These are phyloP conservation scores for Typhlomys cinereus DNA, from an alignment of 2,113 vertebrate species.

Conservation along the genomic window DNA sequence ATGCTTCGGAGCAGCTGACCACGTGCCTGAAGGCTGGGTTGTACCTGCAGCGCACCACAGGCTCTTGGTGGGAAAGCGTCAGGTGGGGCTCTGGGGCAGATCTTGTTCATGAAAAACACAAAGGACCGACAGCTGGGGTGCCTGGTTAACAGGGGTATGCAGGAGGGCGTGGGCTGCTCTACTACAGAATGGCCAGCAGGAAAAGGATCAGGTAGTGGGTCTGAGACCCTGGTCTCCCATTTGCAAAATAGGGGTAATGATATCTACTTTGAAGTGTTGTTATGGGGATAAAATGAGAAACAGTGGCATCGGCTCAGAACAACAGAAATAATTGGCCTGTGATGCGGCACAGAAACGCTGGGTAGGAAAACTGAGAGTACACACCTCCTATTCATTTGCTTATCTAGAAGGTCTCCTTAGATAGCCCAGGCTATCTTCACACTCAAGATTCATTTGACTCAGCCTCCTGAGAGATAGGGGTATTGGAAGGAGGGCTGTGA, in stretches of 20 bases:
- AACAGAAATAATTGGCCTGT: fast-evolving
- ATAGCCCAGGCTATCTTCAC: not conserved
- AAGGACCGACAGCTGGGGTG: not conserved
- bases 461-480: not conserved
- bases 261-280: not conserved
- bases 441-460: not conserved
- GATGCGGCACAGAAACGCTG: not conserved
- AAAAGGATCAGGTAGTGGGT: not conserved
- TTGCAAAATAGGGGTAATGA: not conserved
- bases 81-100: constrained; percentile 68
- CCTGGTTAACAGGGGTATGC: fast-evolving
- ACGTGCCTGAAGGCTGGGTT: constrained; percentile 86
- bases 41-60: constrained; percentile 86
- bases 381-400: not conserved
- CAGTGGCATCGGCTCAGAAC: not conserved
- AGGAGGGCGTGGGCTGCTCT: fast-evolving
- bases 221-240: not conserved
- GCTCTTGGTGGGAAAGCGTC: constrained; percentile 85
- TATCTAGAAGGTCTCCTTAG: not conserved
- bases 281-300: not conserved
- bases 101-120: constrained; percentile 73
- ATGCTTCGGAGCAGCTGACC: constrained; percentile 88
- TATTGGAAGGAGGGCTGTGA: not conserved
- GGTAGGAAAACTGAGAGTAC: not conserved
- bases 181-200: not conserved